These are phyloP conservation scores for Gonocerus acuteangulatus DNA, from an alignment of 2,888 invertebrate genomes.

Conservation along the genomic window DNA sequence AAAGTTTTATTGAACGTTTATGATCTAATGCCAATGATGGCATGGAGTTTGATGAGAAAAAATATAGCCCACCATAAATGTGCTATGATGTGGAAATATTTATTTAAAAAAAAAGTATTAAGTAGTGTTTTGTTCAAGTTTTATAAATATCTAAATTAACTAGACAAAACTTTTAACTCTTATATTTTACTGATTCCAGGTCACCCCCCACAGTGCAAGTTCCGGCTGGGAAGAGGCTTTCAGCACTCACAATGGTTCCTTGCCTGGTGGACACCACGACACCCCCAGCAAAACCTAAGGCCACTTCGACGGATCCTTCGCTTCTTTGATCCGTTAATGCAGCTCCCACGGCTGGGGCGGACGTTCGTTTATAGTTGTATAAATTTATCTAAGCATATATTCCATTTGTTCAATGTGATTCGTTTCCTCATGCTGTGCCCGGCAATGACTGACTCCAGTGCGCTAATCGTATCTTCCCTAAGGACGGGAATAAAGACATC, in stretches of 20 bases:
- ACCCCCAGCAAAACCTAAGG: conserved; percentile 20
- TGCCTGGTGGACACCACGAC: conserved; percentile 33
- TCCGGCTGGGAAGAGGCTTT: conserved; percentile 37
- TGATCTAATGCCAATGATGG: too few relatives aligned
- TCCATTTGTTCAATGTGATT: conserved; percentile 17
- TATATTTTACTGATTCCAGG: conserved; percentile 32
- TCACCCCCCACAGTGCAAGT: conserved; percentile 36
- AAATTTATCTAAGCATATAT: conserved; percentile 6
- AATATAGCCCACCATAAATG: too few relatives aligned
- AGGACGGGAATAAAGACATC: conserved; percentile 20
- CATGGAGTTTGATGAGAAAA: too few relatives aligned
- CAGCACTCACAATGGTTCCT: conserved; percentile 38
- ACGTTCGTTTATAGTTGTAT: conserved; percentile 3
- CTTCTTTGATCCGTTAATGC: conserved; percentile 16
- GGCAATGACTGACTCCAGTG: background rate
- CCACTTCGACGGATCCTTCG: background rate
- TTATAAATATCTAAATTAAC: too few relatives aligned
- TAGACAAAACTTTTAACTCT: too few relatives aligned
- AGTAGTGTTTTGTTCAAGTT: too few relatives aligned
- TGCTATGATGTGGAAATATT: too few relatives aligned
- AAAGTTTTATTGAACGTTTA: too few relatives aligned
- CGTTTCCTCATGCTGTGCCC: background rate
- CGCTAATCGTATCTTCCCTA: background rate
- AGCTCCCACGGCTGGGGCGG: background rate
- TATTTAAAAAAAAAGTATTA: too few relatives aligned